Conservation (phyloP, 2,888 invertebrate genomes). For the Phytoseiulus persimilis region DNA sequence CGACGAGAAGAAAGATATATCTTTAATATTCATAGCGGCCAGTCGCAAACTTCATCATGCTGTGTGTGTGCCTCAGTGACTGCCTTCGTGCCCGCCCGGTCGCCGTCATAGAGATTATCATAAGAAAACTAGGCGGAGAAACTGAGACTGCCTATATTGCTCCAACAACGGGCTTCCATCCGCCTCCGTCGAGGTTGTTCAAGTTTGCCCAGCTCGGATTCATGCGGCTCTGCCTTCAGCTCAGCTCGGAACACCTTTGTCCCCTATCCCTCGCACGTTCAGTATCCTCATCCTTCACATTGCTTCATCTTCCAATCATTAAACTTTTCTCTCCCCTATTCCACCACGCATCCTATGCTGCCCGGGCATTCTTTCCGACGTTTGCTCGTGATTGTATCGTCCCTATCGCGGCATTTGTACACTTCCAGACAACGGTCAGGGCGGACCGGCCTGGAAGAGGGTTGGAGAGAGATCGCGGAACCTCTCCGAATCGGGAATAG, state of each 20-base stretch:
- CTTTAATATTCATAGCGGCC: slow-evolving; percentile 35
- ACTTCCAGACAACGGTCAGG: too few relatives aligned
- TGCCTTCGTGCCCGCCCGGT: neutral
- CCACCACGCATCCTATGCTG: too few relatives aligned
- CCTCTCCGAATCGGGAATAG: too few relatives aligned
- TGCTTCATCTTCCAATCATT: too few relatives aligned
- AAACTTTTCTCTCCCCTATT: too few relatives aligned
- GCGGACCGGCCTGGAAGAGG: too few relatives aligned
- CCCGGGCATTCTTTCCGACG: too few relatives aligned
- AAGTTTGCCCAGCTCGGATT: neutral
- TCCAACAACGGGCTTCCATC: neutral
- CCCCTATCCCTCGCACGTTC: too few relatives aligned
- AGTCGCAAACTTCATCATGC: slow-evolving; percentile 33
- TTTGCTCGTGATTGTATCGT: too few relatives aligned
- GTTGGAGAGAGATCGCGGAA: too few relatives aligned
- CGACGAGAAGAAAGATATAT: neutral
- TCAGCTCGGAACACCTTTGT: neutral
- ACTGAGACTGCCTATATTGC: neutral
- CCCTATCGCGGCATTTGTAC: too few relatives aligned
- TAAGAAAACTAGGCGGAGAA: slow-evolving; percentile 14
- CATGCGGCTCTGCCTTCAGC: neutral
- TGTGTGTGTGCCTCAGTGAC: neutral
- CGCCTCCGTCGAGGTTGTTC: neutral
- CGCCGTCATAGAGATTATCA: slow-evolving; percentile 14
- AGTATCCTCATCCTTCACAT: too few relatives aligned